These are phyloP conservation scores for Scaptomyza graminum DNA, from an alignment of 1,140 invertebrate genomes.

Conservation along the genomic window DNA sequence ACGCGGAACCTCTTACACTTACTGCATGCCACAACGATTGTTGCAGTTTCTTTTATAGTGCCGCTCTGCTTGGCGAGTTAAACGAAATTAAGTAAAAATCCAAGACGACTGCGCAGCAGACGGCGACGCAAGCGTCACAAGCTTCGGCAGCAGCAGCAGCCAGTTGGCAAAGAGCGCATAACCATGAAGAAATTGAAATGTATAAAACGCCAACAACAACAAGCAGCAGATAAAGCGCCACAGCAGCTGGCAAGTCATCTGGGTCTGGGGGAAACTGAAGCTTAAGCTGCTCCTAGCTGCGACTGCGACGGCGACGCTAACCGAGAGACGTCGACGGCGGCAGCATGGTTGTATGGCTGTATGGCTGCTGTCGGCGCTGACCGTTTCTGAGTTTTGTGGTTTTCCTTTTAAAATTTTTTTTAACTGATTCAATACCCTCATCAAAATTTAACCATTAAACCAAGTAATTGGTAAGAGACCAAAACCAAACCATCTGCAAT, in stretches of 20 bases:
- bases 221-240: constrained; percentile 13
- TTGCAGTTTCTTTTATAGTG: constrained; percentile 83
- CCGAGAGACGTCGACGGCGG: background rate
- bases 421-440: constrained; percentile 52
- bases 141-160: constrained; percentile 30
- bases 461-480: constrained; percentile 2
- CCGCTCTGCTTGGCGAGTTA: constrained; percentile 73
- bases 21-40: constrained; percentile 80
- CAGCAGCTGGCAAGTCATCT: constrained; percentile 67
- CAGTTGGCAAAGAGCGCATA: constrained; percentile 77
- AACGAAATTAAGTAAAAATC: constrained; percentile 78
- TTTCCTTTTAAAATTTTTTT: constrained; percentile 56
- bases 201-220: constrained; percentile 53
- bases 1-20: constrained; percentile 77
- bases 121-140: constrained; percentile 1
- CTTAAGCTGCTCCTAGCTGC: constrained; percentile 23
- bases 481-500: background rate
- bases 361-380: too few relatives aligned
- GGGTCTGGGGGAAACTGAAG: constrained; percentile 45
- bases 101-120: constrained; percentile 45
- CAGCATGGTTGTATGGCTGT: constrained; percentile 7
- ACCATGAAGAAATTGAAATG: constrained; percentile 80
- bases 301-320: constrained; percentile 38
- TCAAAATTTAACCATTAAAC: constrained; percentile 3
- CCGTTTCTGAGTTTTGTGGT: constrained; percentile 56